These are phyloP conservation scores for Bactericera cockerelli DNA, from an alignment of 1,140 invertebrate species.

Conservation along the genomic window DNA sequence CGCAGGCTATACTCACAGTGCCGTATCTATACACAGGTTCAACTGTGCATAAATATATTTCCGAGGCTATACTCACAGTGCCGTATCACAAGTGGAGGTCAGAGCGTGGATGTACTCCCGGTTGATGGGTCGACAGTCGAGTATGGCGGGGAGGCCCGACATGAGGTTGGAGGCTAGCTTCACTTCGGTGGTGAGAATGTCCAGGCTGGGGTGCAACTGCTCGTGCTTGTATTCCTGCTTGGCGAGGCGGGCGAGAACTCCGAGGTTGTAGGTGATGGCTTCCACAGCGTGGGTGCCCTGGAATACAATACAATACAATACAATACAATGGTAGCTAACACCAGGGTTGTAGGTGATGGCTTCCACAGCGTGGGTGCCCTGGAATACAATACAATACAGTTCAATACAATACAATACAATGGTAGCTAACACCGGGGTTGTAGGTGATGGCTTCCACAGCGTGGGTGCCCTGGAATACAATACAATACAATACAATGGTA, in stretches of 20 bases:
- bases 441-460: too few relatives aligned
- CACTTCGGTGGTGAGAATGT: constrained; percentile 50
- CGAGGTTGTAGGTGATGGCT: constrained; percentile 47
- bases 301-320: not conserved
- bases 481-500: too few relatives aligned
- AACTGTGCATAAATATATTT: too few relatives aligned
- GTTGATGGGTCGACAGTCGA: constrained; percentile 65
- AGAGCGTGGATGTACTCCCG: constrained; percentile 60
- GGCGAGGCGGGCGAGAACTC: constrained; percentile 40
- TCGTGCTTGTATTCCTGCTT: constrained; percentile 42
- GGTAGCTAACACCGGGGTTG: too few relatives aligned
- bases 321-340: too few relatives aligned
- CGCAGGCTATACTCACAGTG: constrained; percentile 52
- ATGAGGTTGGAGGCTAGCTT: constrained; percentile 32
- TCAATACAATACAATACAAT: too few relatives aligned
- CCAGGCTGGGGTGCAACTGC: constrained; percentile 47
- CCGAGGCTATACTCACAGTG: constrained; percentile 52
- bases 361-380: too few relatives aligned
- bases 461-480: too few relatives aligned
- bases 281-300: constrained; percentile 56
- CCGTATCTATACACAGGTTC: too few relatives aligned
- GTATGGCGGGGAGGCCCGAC: constrained; percentile 43
- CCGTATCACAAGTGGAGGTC: constrained; percentile 60
- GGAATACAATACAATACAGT: too few relatives aligned
- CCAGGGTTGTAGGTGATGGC: too few relatives aligned